A percentile compares a stretch with the other conserved stretches of the same genome.
Evolutionary conservation across 1,140 invertebrate species (phyloP).

Genomic region (Temnothorax nylanderi): DNA sequence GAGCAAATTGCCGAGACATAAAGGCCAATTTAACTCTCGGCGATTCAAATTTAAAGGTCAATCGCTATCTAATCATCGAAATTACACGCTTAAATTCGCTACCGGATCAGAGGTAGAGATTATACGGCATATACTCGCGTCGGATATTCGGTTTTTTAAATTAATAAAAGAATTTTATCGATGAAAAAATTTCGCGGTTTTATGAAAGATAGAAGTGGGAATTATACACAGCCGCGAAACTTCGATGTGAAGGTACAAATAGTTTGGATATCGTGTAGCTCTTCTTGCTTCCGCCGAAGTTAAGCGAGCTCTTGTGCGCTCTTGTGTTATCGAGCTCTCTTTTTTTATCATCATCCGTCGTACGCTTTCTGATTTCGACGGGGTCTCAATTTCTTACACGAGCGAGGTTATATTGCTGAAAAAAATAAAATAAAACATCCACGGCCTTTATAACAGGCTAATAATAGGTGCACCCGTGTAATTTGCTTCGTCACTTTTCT

Average conservation of each 20-base stretch:
- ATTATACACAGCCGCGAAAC: neutral
- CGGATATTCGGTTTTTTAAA: neutral
- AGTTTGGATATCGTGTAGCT: neutral
- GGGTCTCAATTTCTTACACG: slow-evolving; percentile 38
- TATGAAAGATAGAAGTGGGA: neutral
- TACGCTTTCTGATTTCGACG: slow-evolving; percentile 34
- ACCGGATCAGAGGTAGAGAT: neutral
- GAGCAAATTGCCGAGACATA: slow-evolving; percentile 17
- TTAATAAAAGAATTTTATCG: neutral
- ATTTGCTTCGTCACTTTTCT: slow-evolving; percentile 50
- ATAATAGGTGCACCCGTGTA: slow-evolving; percentile 47
- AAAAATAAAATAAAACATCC: neutral
- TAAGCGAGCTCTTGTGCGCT: slow-evolving; percentile 10
- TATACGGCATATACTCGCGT: neutral
- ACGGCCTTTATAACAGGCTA: slow-evolving; percentile 32
- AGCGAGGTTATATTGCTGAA: slow-evolving; percentile 18
- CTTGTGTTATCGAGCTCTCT: slow-evolving; percentile 1
- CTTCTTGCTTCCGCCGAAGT: neutral
- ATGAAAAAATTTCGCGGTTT: neutral
- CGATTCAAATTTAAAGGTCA: slow-evolving; percentile 42
- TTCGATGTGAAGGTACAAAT: neutral
- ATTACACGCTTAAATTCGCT: slow-evolving; percentile 23
- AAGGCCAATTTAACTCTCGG: slow-evolving; percentile 17
- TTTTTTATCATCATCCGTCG: slow-evolving; percentile 7
- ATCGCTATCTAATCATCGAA: slow-evolving; percentile 24